Base-by-base conservation (phyloP, 2,888 invertebrate species). In the Eumacrocentrus americanus region DNA sequence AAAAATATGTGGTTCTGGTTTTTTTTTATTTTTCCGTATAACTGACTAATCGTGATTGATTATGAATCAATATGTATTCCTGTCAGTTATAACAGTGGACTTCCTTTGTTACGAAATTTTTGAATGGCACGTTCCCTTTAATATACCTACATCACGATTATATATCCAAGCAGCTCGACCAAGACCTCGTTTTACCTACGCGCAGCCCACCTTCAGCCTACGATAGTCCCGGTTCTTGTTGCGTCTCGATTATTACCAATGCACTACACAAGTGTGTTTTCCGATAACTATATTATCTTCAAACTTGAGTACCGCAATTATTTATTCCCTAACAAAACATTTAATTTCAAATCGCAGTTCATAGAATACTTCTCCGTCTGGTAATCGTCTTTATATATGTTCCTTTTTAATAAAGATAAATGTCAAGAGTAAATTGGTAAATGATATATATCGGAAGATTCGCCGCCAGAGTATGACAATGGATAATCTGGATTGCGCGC, bases 181-280 rank as follows among this genome's bases (percentile, higher is more conserved):
- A 72, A 72, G 72, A 70, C 70, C 72, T 70, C 66, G 53, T 63
- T 68, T 67, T 68, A 68, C 70, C 72, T 72, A 72, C 70, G 69
- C 70, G 62, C 62, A 66, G 29, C 29, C 29, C 29, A 29, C 29
- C 9, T 29, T 6, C 29, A 29, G 29, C 29, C 29, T 29, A 29
- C 29, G 29, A 29, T 29, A 29, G 29, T 29, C 29, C 29, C 29
- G 29, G 29, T 29, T 29, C 9, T 29, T 46, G 25, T 46, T 46
- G 46, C 46, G 46, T 46, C 42, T 20, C 42, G 42, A 42, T 42
- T 42, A 42, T 42, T 18, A 42, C n/a, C 42, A 16, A 42, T 42
- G 20, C 42, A 42, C 42, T 20, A 2, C 11, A n/a, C 20, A 42
- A 42, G 7, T 42, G 18, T 18, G 18, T 42, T 42, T 42, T 18